Conservation (phyloP, 2,888 invertebrate species). For the Galerucella pusilla region DNA sequence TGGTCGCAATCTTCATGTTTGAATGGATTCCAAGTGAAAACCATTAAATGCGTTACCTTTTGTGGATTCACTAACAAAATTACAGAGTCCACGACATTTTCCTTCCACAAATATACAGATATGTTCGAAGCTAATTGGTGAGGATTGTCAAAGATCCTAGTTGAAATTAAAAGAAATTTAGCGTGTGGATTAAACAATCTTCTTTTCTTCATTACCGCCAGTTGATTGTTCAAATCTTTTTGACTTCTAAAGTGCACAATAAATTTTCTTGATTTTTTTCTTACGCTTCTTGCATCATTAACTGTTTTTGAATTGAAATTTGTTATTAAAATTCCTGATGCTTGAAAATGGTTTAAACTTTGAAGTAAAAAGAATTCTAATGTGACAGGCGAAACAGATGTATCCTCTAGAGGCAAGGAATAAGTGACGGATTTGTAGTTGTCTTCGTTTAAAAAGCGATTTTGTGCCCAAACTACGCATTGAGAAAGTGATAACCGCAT, state of each 20-base stretch:
- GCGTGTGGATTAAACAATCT: conserved; percentile 45
- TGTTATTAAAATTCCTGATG: conserved; percentile 18
- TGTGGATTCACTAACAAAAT: conserved; percentile 30
- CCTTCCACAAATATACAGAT: conserved; percentile 18
- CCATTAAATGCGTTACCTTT: conserved; percentile 28
- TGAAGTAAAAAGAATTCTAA: conserved; percentile 20
- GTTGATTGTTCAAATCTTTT: conserved; percentile 21
- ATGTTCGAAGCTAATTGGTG: conserved; percentile 32
- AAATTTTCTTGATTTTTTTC: conserved; percentile 18
- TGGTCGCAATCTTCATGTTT: conserved; percentile 20
- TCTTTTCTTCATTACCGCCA: conserved; percentile 16
- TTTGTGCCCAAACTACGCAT: conserved; percentile 30
- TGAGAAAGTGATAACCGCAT: conserved; percentile 32
- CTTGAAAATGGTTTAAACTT: not conserved
- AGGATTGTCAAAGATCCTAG: conserved; percentile 44
- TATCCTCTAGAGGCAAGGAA: conserved; percentile 22
- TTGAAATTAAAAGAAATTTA: conserved; percentile 50
- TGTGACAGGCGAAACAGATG: not conserved
- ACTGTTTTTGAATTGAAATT: not conserved
- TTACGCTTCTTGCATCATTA: not conserved
- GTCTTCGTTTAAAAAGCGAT: conserved; percentile 21
- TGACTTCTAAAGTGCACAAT: conserved; percentile 34
- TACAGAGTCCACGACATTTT: conserved; percentile 29
- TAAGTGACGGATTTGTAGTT: conserved; percentile 24
- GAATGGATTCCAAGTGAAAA: conserved; percentile 37